Conservation (phyloP, 2,888 invertebrate genomes). For the Hyposoter dolosus region DNA sequence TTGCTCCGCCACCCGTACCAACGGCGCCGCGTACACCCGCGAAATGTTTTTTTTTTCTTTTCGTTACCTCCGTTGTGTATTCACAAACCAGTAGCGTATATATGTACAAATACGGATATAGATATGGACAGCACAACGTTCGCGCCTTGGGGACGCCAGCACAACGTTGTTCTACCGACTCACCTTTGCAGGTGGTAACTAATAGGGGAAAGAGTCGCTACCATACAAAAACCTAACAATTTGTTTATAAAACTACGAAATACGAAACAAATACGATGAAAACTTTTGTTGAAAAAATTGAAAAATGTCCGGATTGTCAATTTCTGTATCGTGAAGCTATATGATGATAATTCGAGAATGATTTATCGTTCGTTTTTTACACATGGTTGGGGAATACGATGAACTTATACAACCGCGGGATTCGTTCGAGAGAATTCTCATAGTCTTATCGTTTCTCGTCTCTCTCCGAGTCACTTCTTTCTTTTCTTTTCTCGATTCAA, state of each 20-base stretch:
- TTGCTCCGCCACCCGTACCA: slow-evolving; percentile 73
- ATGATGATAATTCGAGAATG: neutral
- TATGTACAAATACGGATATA: slow-evolving; percentile 31
- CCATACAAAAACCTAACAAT: neutral
- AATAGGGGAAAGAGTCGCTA: neutral
- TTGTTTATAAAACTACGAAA: neutral
- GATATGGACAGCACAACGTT: slow-evolving; percentile 63
- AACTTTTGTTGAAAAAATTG: neutral
- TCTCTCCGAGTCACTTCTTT: slow-evolving; percentile 68
- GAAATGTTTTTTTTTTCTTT: slow-evolving; percentile 54
- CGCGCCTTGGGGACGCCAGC: slow-evolving; percentile 66
- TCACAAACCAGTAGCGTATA: slow-evolving; percentile 32
- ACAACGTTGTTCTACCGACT: slow-evolving; percentile 50
- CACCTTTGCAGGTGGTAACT: slow-evolving; percentile 36
- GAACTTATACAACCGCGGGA: slow-evolving; percentile 44
- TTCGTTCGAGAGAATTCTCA: slow-evolving; percentile 60
- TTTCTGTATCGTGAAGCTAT: neutral
- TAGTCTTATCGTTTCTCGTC: slow-evolving; percentile 60
- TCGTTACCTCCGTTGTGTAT: slow-evolving; percentile 25
- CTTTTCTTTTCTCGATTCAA: slow-evolving; percentile 72
- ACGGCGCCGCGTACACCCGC: slow-evolving; percentile 61
- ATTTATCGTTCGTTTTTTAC: slow-evolving; percentile 5
- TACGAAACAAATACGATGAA: slow-evolving; percentile 8
- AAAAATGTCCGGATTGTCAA: neutral
- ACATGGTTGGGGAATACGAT: slow-evolving; percentile 41